Percentiles rank a stretch among this genome's conserved stretches.
phyloP scores from a whole-genome alignment of 2,888 invertebrate genomes.

The Latheticus oryzae region DNA sequence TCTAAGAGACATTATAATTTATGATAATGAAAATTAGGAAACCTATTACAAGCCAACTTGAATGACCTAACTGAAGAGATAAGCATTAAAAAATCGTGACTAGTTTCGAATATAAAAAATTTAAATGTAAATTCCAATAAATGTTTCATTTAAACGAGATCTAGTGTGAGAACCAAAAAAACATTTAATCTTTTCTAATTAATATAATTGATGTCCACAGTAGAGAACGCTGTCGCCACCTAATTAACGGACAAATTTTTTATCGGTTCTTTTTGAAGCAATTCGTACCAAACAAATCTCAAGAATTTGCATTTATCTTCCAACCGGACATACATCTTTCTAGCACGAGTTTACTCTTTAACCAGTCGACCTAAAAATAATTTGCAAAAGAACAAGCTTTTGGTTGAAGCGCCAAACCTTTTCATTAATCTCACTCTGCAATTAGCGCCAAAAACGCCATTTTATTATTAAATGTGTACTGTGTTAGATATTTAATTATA shows the following conservation, averaged over 20 bases:
- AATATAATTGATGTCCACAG: slow-evolving; percentile 14
- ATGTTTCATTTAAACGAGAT: not conserved
- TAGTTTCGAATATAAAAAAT: slow-evolving; percentile 8
- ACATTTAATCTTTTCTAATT: too few relatives aligned
- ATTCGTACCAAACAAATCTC: slow-evolving; percentile 15
- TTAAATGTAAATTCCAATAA: slow-evolving; percentile 20
- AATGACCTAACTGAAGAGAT: not conserved
- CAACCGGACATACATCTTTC: slow-evolving; percentile 7
- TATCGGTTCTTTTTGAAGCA: slow-evolving; percentile 9
- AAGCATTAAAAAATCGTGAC: not conserved
- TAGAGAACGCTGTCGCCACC: too few relatives aligned
- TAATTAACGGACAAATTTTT: too few relatives aligned
- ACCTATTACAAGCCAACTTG: not conserved
- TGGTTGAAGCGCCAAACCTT: slow-evolving; percentile 8
- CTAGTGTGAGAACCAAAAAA: slow-evolving; percentile 9
- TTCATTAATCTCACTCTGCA: slow-evolving; percentile 27
- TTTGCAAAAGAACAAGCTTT: slow-evolving; percentile 5
- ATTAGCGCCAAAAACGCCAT: slow-evolving; percentile 28
- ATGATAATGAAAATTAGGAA: slow-evolving; percentile 13
- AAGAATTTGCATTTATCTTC: slow-evolving; percentile 15
- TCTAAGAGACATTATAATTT: slow-evolving; percentile 2
- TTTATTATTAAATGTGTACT: slow-evolving; percentile 32
- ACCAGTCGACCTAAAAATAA: slow-evolving; percentile 10
- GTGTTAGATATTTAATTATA: slow-evolving; percentile 22
- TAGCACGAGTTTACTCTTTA: not conserved